Conservation (phyloP, 2,888 invertebrate genomes). For the Brachycybe producta region DNA sequence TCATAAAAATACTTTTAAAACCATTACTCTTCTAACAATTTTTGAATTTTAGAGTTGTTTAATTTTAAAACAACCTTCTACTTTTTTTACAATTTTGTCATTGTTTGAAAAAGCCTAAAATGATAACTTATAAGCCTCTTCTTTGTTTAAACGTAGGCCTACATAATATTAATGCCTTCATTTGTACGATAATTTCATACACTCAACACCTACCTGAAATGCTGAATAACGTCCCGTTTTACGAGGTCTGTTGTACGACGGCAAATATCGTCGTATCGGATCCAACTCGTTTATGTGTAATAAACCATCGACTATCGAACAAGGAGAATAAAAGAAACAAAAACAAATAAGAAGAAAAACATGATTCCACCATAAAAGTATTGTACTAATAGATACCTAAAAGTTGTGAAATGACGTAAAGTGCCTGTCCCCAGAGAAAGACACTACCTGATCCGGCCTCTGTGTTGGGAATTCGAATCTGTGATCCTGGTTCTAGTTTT, state of each 20-base stretch:
- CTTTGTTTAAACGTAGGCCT: too few relatives aligned
- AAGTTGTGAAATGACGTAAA: conserved; percentile 86
- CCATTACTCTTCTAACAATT: too few relatives aligned
- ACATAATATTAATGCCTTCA: too few relatives aligned
- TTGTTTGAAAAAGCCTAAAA: too few relatives aligned
- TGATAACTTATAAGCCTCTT: too few relatives aligned
- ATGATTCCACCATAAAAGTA: neutral
- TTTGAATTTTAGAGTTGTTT: too few relatives aligned
- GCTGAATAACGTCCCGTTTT: conserved; percentile 89
- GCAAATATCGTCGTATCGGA: conserved; percentile 84
- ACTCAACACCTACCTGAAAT: conserved; percentile 68
- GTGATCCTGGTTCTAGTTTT: conserved; percentile 52
- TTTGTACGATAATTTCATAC: too few relatives aligned
- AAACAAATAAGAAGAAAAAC: neutral
- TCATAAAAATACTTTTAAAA: too few relatives aligned
- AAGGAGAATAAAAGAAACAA: conserved; percentile 15
- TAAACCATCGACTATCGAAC: conserved; percentile 56
- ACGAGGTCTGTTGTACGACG: conserved; percentile 86
- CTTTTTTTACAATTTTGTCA: too few relatives aligned
- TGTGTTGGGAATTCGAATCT: conserved; percentile 48
- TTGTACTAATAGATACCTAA: conserved; percentile 37
- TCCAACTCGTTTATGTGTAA: conserved; percentile 90
- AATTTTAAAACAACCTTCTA: too few relatives aligned
- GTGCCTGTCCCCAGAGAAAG: conserved; percentile 90
- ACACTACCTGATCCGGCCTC: conserved; percentile 43